Evolutionary conservation across 2,797 vertebrate genomes (phyloP).

Genomic region (Tragelaphus oryx): DNA sequence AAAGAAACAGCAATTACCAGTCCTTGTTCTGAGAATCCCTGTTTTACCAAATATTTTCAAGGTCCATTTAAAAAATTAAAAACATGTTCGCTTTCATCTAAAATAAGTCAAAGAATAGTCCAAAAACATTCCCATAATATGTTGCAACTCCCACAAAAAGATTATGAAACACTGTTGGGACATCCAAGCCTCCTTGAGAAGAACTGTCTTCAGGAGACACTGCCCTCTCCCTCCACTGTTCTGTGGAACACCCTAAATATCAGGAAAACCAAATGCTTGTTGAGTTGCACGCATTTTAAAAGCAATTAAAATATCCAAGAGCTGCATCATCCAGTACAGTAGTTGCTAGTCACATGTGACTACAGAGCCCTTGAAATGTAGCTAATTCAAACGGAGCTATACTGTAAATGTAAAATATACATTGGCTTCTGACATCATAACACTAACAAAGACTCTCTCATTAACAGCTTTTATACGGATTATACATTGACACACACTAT

Average conservation of each 20-base stretch:
- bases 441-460: neutral
- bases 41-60: neutral
- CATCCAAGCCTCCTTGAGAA: neutral
- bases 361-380: neutral
- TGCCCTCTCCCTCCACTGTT: neutral
- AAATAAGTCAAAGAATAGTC: neutral
- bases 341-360: neutral
- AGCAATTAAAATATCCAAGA: neutral
- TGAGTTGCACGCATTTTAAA: neutral
- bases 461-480: neutral
- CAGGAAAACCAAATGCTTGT: neutral
- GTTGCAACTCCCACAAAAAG: neutral
- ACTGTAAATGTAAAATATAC: neutral
- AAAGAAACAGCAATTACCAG: neutral
- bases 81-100: conserved; percentile 21
- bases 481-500: neutral
- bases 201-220: neutral
- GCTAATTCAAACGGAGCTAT: neutral
- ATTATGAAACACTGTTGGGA: neutral
- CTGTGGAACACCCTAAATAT: neutral
- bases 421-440: neutral
- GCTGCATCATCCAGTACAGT: neutral
- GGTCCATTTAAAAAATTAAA: conserved; percentile 25
- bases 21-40: neutral
- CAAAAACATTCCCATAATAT: neutral